Base-by-base conservation (phyloP, 1,140 invertebrate genomes). In the Habropoda laboriosa region DNA sequence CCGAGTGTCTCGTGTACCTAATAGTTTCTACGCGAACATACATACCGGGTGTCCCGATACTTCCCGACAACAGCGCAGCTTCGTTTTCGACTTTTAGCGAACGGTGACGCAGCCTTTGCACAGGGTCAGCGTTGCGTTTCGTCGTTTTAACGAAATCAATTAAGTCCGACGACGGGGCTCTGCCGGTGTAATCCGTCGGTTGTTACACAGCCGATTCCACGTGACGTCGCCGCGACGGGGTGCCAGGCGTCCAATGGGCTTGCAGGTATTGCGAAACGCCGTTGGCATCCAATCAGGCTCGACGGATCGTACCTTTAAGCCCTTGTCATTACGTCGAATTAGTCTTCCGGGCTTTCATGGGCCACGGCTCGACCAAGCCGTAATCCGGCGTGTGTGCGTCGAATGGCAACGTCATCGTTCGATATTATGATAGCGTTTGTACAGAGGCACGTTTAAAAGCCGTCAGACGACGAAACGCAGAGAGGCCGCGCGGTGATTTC, bases 131-230 rank as follows among this genome's bases (percentile, higher is more conserved):
- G 86, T 87, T 83, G 64, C 61, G 84, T 67, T 82, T 81, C 76
- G 71, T 63, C 80, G 83, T 88, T 87, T 88, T 86, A 87, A 85
- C 75, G 87, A 88, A 90, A 91, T 92, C 89, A 92, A 92, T 91
- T 90, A 91, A 86, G 83, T 68, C 7, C 70, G 66, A 61, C 79
- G 80, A 82, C 85, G 71, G 74, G 81, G 63, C 83, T n/a, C n/a
- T 86, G 82, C 63, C 61, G 68, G 74, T 64, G 73, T 88, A 89
- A 89, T 89, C 87, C 80, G 55, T 80, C 75, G 84, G 84, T 75
- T 86, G 85, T 87, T 86, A 85, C 74, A 63, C 67, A 77, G 79
- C 68, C 60, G 57, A 67, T 81, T 79, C 87, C 83, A 80, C 79
- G 81, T 82, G 71, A 89, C 83, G 76, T 89, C 87, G 84, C 83